Conservation (phyloP, 1,140 invertebrate species). For the Tyrophagus putrescentiae region DNA sequence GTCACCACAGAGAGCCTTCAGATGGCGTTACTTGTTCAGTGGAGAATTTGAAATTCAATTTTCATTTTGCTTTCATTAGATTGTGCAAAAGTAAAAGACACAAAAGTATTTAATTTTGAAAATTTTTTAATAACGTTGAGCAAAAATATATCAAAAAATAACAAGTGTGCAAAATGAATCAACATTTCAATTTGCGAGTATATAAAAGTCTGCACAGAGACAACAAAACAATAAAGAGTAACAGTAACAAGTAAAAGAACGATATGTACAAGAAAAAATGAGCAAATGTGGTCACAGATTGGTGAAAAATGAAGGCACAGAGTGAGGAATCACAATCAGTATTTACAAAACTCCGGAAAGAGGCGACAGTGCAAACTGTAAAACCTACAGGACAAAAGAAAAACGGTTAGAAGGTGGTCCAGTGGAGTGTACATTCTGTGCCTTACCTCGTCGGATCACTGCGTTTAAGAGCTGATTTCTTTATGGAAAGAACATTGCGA, state of each 20-base stretch:
- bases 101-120: no score
- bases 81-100: no score
- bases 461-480: slow-evolving; percentile 55
- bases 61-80: no score
- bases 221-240: not conserved
- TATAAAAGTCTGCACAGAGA: no score
- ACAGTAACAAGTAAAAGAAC: not conserved
- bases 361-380: slow-evolving; percentile 69
- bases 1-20: no score
- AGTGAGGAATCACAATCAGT: not conserved
- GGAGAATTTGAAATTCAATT: no score
- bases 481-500: slow-evolving; percentile 73
- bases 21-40: no score
- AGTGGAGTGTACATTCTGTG: slow-evolving; percentile 8
- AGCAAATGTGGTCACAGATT: not conserved
- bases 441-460: slow-evolving; percentile 73
- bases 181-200: no score
- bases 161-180: no score
- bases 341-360: slow-evolving; percentile 50
- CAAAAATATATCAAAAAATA: no score
- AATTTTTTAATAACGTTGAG: no score
- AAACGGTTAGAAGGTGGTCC: slow-evolving; percentile 14
- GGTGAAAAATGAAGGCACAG: not conserved
- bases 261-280: not conserved
- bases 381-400: slow-evolving; percentile 42